A percentile compares a stretch with the other conserved stretches of the same genome.
phyloP scores from a whole-genome alignment of 2,888 invertebrate genomes.

The Laspeyria flexula region DNA sequence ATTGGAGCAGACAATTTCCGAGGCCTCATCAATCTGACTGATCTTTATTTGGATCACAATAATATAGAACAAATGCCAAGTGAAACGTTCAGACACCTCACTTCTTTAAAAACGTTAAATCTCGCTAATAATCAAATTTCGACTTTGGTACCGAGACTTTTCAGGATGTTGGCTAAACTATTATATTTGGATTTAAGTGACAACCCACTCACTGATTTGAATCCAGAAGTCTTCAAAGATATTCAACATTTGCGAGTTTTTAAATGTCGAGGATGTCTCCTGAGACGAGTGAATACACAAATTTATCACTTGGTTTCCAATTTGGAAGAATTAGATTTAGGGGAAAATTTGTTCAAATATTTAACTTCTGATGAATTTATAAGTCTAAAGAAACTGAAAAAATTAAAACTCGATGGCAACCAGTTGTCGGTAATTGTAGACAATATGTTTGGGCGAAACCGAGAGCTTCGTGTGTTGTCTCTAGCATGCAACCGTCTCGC shows the following conservation, averaged over 20 bases:
- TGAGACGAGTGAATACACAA: conserved; percentile 91
- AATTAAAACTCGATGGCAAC: conserved; percentile 90
- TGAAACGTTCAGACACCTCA: conserved; percentile 91
- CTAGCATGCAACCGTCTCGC: conserved; percentile 91
- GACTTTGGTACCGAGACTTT: conserved; percentile 89
- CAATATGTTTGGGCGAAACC: conserved; percentile 88
- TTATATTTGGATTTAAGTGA: conserved; percentile 90
- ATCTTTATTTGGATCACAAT: conserved; percentile 91
- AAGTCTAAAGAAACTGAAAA: conserved; percentile 88
- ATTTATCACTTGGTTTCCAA: conserved; percentile 91
- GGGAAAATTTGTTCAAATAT: conserved; percentile 92
- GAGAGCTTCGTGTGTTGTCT: conserved; percentile 83
- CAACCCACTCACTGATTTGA: conserved; percentile 90
- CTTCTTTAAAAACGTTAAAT: conserved; percentile 88
- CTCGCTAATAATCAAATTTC: conserved; percentile 89
- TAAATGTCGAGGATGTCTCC: conserved; percentile 90
- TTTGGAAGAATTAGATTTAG: conserved; percentile 90
- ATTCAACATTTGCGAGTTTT: conserved; percentile 89
- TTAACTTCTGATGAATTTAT: conserved; percentile 90
- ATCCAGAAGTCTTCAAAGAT: conserved; percentile 93
- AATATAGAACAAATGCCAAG: conserved; percentile 90
- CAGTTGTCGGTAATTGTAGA: conserved; percentile 91
- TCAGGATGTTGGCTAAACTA: conserved; percentile 90
- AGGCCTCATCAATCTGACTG: conserved; percentile 90
- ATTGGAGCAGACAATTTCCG: conserved; percentile 91